These are phyloP conservation scores for Corvus moneduloides DNA, from an alignment of 2,113 vertebrate species.

Conservation along the genomic window DNA sequence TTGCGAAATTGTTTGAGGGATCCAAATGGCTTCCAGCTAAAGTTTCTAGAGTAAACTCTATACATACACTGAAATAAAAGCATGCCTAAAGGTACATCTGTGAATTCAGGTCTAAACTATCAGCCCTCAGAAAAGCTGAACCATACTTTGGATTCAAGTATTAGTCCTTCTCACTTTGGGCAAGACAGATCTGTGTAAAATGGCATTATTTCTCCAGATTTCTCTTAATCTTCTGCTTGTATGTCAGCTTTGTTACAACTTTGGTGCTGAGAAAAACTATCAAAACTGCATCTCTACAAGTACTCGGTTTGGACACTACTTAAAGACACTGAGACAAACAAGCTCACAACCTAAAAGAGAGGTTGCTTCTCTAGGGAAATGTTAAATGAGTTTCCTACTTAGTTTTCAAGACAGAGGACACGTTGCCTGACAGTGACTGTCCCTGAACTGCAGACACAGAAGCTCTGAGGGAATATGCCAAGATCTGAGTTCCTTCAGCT, in stretches of 20 bases:
- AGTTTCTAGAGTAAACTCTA: background rate
- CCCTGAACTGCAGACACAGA: background rate
- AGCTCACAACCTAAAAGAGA: background rate
- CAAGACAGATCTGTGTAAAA: background rate
- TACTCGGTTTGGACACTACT: background rate
- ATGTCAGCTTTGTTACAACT: background rate
- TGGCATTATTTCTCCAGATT: background rate
- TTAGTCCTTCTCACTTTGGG: background rate
- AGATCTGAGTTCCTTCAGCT: background rate
- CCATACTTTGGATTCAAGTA: background rate
- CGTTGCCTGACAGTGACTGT: background rate
- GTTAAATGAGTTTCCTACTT: background rate
- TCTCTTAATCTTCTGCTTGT: background rate
- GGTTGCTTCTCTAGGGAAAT: background rate
- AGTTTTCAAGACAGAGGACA: background rate
- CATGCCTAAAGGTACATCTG: background rate
- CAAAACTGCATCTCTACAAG: background rate
- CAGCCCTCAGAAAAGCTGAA: background rate
- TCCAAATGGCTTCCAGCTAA: background rate
- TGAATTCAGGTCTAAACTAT: background rate
- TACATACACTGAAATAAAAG: background rate
- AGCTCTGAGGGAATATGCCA: background rate
- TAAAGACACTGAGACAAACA: background rate
- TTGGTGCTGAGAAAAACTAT: background rate
- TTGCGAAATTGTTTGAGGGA: conserved; percentile 36